Conservation (phyloP, 2,797 vertebrate species). For the Aphelocoma californica region DNA sequence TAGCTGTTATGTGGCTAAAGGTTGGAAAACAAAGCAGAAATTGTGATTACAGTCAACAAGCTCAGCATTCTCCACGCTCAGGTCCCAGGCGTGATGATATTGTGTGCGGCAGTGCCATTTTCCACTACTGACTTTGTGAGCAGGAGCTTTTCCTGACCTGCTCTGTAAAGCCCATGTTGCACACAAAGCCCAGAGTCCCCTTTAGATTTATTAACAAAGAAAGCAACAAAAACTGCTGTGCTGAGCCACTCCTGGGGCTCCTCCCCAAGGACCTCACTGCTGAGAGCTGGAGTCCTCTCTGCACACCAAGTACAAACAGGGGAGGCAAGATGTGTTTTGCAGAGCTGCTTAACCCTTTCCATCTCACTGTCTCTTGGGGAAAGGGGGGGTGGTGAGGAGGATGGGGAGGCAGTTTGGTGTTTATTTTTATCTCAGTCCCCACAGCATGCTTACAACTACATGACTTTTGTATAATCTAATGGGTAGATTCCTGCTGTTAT, state of each 20-base stretch:
- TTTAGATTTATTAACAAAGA: conserved; percentile 38
- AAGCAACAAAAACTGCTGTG: neutral
- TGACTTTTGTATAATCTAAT: neutral
- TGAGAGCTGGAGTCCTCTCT: neutral
- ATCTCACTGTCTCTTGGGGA: neutral
- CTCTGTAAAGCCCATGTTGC: neutral
- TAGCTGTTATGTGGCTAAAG: neutral
- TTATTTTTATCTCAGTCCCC: neutral
- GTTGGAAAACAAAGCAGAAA: conserved; percentile 29
- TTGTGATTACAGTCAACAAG: neutral
- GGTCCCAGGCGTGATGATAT: neutral
- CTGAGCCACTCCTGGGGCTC: neutral
- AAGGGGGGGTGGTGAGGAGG: accelerated
- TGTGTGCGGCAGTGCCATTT: conserved; percentile 7
- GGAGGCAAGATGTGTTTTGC: neutral
- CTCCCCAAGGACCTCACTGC: neutral
- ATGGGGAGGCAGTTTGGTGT: neutral
- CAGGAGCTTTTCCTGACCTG: neutral
- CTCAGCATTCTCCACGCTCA: conserved; percentile 12
- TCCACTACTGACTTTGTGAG: neutral
- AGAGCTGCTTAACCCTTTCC: neutral
- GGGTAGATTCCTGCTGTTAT: neutral
- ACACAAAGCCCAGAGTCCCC: neutral
- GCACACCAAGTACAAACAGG: neutral
- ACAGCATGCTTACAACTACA: neutral